Evolutionary conservation across 2,888 invertebrate species (phyloP), one percentile per base, ranked within the genome.

Genomic region (Cataglyphis livida): DNA sequence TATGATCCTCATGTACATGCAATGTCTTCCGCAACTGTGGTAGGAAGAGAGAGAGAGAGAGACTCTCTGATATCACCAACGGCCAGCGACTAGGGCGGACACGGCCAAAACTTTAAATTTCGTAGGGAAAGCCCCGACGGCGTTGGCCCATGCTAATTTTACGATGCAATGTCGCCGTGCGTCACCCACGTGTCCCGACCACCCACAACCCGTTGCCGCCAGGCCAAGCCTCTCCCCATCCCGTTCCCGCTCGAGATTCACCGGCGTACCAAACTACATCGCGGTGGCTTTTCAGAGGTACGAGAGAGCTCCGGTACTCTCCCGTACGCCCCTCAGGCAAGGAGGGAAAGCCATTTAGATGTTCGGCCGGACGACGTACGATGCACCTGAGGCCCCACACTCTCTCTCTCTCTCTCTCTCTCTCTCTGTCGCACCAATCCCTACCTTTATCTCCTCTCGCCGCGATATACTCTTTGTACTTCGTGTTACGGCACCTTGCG

Each of bases 281-380:
- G 81, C 21, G 81, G 48, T 61, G 28, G 62, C 74, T 73, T 81
- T 81, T 74, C 74, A 38, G 70, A 70, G 51, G 21, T 32, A 41
- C 70, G 70, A 59, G 57, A 59, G 57, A 57, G 70, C 32, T 18
- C 32, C 41, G 44, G 28, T 25, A 32, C 35, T 70, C 57, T 78
- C 57, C 68, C 70, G 41, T 44, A 44, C 75, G 75, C n/a, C 38
- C 62, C 75, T 81, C 62, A 48, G 61, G 51, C 62, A 32, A 59
- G 38, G 44, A 70, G 78, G 85, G 70, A 83, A 85, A 88, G 83
- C 86, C 62, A 88, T 88, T 88, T 85, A 79, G 64, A 79, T 66
- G 87, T 87, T 83, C 59, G 66, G 68, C 74, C 64, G 48, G 21
- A 35, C 88, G 83, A 86, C 78, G 61, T 84, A 88, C 78, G 83